Conservation (phyloP, 2,888 invertebrate species). For the Eupsilia transversa region DNA sequence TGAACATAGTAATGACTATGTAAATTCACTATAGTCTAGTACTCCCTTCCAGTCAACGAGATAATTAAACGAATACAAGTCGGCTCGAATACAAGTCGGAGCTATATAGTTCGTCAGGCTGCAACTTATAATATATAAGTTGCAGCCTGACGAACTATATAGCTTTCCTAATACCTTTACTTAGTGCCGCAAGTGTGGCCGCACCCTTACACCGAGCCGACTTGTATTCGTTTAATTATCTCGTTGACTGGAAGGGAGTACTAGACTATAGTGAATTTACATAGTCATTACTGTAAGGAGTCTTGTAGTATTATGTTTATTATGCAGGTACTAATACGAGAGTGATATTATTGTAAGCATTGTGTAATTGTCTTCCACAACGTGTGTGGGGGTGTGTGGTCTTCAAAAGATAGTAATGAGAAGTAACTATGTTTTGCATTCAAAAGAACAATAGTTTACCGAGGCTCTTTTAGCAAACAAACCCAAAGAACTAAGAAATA, state of each 20-base stretch:
- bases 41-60: constrained; percentile 3
- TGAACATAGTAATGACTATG: not conserved
- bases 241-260: constrained; percentile 3
- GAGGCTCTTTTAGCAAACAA: not conserved
- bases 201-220: not conserved
- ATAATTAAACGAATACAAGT: constrained; percentile 9
- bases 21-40: not conserved
- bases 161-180: no score
- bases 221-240: constrained; percentile 5
- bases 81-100: not conserved
- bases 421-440: not conserved
- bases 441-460: not conserved
- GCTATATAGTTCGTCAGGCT: not conserved
- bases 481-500: not conserved
- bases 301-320: not conserved
- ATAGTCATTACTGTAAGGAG: not conserved
- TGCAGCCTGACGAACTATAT: not conserved
- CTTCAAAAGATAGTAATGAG: not conserved
- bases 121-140: no score
- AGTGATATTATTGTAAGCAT: not conserved
- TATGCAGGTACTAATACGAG: not conserved
- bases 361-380: not conserved
- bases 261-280: not conserved
- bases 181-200: not conserved
- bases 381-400: no score